Evolutionary conservation across 2,113 vertebrate species (phyloP).

Genomic region (Peucedramus taeniatus): DNA sequence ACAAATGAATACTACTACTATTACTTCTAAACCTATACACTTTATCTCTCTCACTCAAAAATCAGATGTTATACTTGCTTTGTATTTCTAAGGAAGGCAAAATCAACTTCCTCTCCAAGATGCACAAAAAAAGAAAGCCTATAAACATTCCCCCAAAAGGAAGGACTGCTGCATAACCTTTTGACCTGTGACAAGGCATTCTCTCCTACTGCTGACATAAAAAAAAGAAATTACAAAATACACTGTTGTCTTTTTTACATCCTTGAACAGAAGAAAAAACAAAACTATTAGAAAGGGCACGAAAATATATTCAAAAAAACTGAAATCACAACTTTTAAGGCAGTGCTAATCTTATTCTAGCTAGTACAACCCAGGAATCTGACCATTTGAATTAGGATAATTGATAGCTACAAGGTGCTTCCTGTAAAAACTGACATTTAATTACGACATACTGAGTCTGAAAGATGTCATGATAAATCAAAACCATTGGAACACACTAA

Average conservation of each 20-base stretch:
- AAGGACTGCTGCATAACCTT: conserved; percentile 26
- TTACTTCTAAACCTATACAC: background rate
- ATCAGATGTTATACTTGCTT: background rate
- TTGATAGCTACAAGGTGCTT: background rate
- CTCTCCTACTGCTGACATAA: background rate
- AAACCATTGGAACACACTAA: background rate
- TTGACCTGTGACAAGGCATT: background rate
- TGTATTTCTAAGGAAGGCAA: background rate
- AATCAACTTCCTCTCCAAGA: conserved; percentile 18
- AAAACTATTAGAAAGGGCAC: background rate
- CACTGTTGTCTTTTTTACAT: background rate
- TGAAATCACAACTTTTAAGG: background rate
- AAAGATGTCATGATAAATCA: background rate
- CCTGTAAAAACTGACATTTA: conserved; percentile 1
- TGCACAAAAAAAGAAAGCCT: background rate
- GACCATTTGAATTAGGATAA: background rate
- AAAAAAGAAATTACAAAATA: background rate
- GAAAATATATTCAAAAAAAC: background rate
- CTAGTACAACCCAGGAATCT: background rate
- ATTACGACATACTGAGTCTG: background rate
- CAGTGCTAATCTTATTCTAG: background rate
- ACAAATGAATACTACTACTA: background rate
- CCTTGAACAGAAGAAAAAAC: background rate
- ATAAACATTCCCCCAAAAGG: background rate
- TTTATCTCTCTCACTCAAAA: background rate